Evolutionary conservation across 2,113 vertebrate genomes (phyloP).

Genomic region (Lynx canadensis): DNA sequence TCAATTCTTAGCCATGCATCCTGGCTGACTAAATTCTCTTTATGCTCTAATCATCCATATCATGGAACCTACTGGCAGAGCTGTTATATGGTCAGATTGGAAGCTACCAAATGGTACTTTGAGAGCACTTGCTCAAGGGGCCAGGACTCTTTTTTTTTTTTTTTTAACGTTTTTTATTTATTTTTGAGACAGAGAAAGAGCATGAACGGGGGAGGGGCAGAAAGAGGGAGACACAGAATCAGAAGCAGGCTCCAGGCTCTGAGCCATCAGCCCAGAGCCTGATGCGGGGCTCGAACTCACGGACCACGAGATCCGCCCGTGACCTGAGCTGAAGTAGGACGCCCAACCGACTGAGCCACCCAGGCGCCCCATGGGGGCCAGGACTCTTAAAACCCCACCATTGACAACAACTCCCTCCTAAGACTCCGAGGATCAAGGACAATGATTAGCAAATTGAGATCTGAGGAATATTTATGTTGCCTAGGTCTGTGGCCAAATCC

Average conservation of each 20-base stretch:
- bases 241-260: too few relatives aligned
- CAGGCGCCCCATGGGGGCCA: not conserved
- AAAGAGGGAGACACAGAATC: too few relatives aligned
- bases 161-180: too few relatives aligned
- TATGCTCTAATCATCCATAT: not conserved
- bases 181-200: too few relatives aligned
- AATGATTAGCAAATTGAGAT: not conserved
- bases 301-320: too few relatives aligned
- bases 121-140: not conserved
- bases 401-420: not conserved
- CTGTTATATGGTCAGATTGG: not conserved
- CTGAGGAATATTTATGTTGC: not conserved
- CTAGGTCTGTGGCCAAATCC: not conserved
- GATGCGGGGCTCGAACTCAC: too few relatives aligned
- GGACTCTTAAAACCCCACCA: not conserved
- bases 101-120: not conserved
- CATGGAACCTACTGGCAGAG: not conserved
- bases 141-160: not conserved
- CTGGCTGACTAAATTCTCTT: not conserved
- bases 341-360: too few relatives aligned
- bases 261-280: too few relatives aligned
- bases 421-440: not conserved
- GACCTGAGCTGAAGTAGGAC: too few relatives aligned
- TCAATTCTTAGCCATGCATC: not conserved
- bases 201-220: too few relatives aligned